A percentile compares a stretch with the other conserved stretches of the same genome.
phyloP scores from a whole-genome alignment of 2,797 vertebrate genomes.

The Pangasius larnaudii region DNA sequence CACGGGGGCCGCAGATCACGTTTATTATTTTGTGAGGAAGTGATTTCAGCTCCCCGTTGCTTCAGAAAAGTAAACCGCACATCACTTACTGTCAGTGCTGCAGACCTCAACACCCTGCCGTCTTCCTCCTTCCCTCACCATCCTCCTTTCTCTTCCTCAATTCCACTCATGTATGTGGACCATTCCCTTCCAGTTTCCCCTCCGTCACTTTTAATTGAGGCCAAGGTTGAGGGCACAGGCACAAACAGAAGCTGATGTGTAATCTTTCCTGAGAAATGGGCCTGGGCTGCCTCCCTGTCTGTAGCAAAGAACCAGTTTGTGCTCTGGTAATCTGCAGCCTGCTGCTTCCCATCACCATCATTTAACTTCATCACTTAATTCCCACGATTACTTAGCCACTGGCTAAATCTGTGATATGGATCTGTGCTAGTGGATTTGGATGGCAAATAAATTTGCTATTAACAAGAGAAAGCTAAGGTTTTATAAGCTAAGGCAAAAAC shows the following conservation, averaged over 20 bases:
- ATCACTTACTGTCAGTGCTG: slow-evolving; percentile 56
- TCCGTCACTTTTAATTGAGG: slow-evolving; percentile 62
- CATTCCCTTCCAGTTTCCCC: slow-evolving; percentile 39
- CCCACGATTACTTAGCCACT: neutral
- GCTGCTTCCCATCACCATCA: slow-evolving; percentile 41
- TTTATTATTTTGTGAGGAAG: slow-evolving; percentile 63
- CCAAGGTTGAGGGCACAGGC: slow-evolving; percentile 35
- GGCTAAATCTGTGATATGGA: neutral
- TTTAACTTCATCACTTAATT: slow-evolving; percentile 32
- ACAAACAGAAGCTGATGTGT: slow-evolving; percentile 57
- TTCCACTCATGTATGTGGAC: slow-evolving; percentile 25
- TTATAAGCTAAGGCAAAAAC: neutral
- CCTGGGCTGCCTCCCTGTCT: slow-evolving; percentile 24
- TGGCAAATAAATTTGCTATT: neutral
- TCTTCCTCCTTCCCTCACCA: slow-evolving; percentile 24
- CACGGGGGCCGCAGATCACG: slow-evolving; percentile 53
- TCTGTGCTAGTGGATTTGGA: neutral
- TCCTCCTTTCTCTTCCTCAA: slow-evolving; percentile 31
- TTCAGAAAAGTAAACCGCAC: slow-evolving; percentile 59
- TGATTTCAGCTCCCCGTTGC: slow-evolving; percentile 57
- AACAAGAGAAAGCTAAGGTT: neutral
- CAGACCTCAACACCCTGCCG: slow-evolving; percentile 13
- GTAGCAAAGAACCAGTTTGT: slow-evolving; percentile 48
- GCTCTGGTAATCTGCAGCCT: slow-evolving; percentile 46
- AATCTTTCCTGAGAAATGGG: slow-evolving; percentile 54